Evolutionary conservation across 2,113 vertebrate species (phyloP), one percentile per base, ranked within the genome.

Genomic region (Clarias gariepinus): DNA sequence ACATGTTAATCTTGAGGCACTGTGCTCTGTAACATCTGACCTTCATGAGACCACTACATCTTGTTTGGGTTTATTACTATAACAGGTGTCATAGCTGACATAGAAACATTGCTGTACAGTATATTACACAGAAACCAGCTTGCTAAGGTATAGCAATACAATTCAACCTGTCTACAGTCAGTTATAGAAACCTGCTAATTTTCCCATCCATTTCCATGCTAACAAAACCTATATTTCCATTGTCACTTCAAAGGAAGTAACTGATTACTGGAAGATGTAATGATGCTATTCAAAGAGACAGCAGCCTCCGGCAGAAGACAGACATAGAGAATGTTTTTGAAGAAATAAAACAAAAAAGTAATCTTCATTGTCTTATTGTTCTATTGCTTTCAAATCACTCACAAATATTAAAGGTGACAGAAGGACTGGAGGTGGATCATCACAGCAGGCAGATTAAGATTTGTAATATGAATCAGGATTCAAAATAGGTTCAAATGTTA

Each of bases 271-370:
- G 21, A 52, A 63, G 71, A 30, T 33, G 15, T 85, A 23, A 61
- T 28, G 18, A n/a, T n/a, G 23, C 58, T 77, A 61, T 77, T 81
- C 77, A 28, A 81, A 58, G 33, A 85, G 33, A 41, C 30, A 41
- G 81, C 41, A 12, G 81, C 7, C 13, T 16, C 66, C 36, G n/a
- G 36, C 41, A 66, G 81, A 82, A 16, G 25, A 66, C 61, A 82
- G 61, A 53, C 16, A 2, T 66, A 23, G 66, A 64, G 25, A 71
- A 63, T 74, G 57, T 78, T 28, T 81, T 60, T 61, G 47, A 80
- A 60, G 58, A 80, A 86, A 41, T 71, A 6, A 82, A 88, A 60
- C 80, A 80, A 84, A 89, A 87, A 61, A 4, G 10, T 55, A 33
- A 85, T 88, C 74, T 52, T 57, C 15, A 60, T 82, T 71, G 84